phyloP scores from a whole-genome alignment of 2,113 vertebrate species.

The Morone chrysops region DNA sequence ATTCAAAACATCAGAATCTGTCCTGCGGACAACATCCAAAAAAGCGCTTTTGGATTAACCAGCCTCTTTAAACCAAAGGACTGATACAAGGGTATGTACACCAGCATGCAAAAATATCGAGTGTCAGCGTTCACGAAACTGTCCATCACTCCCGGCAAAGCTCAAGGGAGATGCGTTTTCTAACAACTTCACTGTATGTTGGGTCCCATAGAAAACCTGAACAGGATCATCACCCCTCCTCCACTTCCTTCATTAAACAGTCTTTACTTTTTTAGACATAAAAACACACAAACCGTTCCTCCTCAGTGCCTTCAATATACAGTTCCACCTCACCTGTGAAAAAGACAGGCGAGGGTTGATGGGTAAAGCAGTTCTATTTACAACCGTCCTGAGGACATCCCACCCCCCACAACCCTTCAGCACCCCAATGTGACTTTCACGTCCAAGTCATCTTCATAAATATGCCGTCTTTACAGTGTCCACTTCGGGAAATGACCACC shows the following conservation, averaged over 20 bases:
- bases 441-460: conserved; percentile 70
- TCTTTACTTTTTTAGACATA: conserved; percentile 62
- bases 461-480: conserved; percentile 75
- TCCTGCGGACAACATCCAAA: conserved; percentile 67
- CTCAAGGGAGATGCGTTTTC: conserved; percentile 6
- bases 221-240: not conserved
- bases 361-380: conserved; percentile 76
- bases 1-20: conserved; percentile 72
- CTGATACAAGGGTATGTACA: conserved; percentile 76
- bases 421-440: conserved; percentile 5
- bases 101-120: conserved; percentile 83
- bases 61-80: conserved; percentile 66
- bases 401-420: not conserved
- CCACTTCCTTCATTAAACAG: conserved; percentile 66
- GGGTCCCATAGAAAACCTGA: conserved; percentile 13
- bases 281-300: conserved; percentile 56
- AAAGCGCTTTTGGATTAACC: conserved; percentile 57
- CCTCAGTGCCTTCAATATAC: conserved; percentile 63
- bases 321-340: conserved; percentile 64
- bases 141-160: conserved; percentile 42
- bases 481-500: conserved; percentile 24
- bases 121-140: conserved; percentile 57
- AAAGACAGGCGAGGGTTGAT: conserved; percentile 70
- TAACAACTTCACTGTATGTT: conserved; percentile 1
- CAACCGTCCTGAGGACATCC: conserved; percentile 56